phyloP scores from a whole-genome alignment of 1,140 invertebrate genomes.

The Lycorma delicatula region DNA sequence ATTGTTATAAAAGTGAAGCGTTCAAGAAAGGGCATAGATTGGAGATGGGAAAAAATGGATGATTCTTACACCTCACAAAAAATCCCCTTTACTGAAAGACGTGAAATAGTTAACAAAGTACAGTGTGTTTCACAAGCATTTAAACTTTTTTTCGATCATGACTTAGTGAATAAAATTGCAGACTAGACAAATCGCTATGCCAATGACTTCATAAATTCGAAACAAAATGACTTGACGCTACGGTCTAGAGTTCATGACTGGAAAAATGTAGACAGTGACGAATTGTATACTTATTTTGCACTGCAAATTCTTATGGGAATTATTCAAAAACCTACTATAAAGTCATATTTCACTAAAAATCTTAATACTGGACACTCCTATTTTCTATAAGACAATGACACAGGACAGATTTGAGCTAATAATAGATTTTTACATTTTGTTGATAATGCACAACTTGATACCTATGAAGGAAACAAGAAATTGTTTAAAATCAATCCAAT shows the following conservation, averaged over 20 bases:
- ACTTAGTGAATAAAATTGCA: too few relatives aligned
- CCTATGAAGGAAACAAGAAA: background rate
- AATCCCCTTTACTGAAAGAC: too few relatives aligned
- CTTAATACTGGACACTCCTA: background rate
- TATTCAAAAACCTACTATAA: background rate
- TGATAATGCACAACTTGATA: background rate
- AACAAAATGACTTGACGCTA: too few relatives aligned
- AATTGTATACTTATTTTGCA: slow-evolving; percentile 4
- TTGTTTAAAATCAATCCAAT: slow-evolving; percentile 7
- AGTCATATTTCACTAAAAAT: slow-evolving; percentile 6
- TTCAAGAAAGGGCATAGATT: too few relatives aligned
- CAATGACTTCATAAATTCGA: too few relatives aligned
- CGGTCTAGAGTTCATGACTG: background rate
- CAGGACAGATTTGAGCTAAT: background rate
- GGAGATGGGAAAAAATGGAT: too few relatives aligned
- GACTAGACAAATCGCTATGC: too few relatives aligned
- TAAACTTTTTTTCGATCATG: too few relatives aligned
- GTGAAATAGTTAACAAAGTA: too few relatives aligned
- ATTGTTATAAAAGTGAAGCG: too few relatives aligned
- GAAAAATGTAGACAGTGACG: background rate
- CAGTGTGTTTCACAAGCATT: too few relatives aligned
- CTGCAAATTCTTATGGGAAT: slow-evolving; percentile 4
- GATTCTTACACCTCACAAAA: too few relatives aligned
- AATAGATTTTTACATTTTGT: slow-evolving; percentile 7
- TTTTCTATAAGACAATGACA: background rate